A percentile compares a stretch with the other conserved stretches of the same genome.
These are phyloP conservation scores for western clawed frog (Xenopus tropicalis) DNA, from an alignment of 2,113 vertebrate species.

Conservation along the genomic window UCB_Xtro_10.0 CM004449.2:24192001-24192500, in stretches of 20 bases:
- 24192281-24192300: background rate
- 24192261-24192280: background rate
- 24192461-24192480: too few species aligned
- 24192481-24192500: too few species aligned
- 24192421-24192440: too few species aligned
- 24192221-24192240: background rate
- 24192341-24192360: background rate
- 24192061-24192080: constrained; percentile 4
- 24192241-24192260: constrained; percentile 15
- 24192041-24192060: background rate
- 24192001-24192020: background rate
- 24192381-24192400: too few species aligned
- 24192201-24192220: background rate
- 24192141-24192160: constrained; percentile 9
- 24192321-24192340: too few species aligned
- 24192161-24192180: constrained; percentile 9
- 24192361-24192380: too few species aligned
- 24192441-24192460: too few species aligned
- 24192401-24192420: too few species aligned
- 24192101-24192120: constrained; percentile 17
- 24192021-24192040: background rate
- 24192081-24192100: background rate
- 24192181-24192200: constrained; percentile 19
- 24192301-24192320: too few species aligned
- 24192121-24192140: constrained; percentile 7